Conservation (phyloP, 2,888 invertebrate species). For the Lacanobia oleracea region DNA sequence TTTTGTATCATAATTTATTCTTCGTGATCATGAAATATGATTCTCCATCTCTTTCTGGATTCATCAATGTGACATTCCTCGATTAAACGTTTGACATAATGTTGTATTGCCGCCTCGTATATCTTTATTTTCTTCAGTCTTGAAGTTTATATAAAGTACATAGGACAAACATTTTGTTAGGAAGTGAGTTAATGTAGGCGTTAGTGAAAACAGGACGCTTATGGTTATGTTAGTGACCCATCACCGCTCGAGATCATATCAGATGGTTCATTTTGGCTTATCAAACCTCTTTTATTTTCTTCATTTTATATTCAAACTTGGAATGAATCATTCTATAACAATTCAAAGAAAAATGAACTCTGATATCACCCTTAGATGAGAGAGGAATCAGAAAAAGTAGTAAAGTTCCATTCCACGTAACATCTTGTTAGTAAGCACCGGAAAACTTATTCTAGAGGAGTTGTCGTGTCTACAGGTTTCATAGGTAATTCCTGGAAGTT, state of each 20-base stretch:
- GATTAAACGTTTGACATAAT: conserved; percentile 7
- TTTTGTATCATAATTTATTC: too few species aligned
- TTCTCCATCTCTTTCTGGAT: neutral
- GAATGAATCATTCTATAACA: neutral
- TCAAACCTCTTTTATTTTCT: neutral
- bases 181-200: conserved; percentile 65
- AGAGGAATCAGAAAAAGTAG: conserved; percentile 29
- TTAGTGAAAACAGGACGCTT: conserved; percentile 70
- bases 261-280: conserved; percentile 1
- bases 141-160: conserved; percentile 41
- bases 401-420: conserved; percentile 36
- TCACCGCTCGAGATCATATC: conserved; percentile 45
- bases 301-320: neutral
- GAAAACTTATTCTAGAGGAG: conserved; percentile 29
- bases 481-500: neutral
- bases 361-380: conserved; percentile 40
- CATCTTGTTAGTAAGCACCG: conserved; percentile 71
- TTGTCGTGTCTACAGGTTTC: conserved; percentile 39
- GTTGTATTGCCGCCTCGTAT: conserved; percentile 3
- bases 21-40: neutral
- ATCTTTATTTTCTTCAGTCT: conserved; percentile 35
- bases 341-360: neutral
- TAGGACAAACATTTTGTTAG: conserved; percentile 57
- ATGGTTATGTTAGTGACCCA: conserved; percentile 65
- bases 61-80: conserved; percentile 23